Evolutionary conservation across 1,140 invertebrate genomes (phyloP), one percentile per base, ranked within the genome.

Genomic region (Pygmarrhopalites habei): DNA sequence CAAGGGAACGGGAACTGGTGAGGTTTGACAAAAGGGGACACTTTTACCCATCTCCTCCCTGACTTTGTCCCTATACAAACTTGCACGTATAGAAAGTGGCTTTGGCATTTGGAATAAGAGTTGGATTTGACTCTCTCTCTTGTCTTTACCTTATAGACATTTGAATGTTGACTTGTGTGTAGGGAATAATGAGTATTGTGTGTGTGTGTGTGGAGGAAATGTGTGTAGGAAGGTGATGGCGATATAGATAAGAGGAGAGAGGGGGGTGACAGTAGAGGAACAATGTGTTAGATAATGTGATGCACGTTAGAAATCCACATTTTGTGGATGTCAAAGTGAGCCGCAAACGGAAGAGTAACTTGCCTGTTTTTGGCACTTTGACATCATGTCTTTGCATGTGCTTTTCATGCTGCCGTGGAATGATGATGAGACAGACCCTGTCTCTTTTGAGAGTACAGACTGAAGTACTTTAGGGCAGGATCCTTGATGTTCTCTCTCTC

Each of bases 311-410:
- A 35, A 35, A 35, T 35, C 32, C 32, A 46, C 44, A 46, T 46
- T 35, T 35, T 46, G 44, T 46, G 15, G 44, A 46, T 46, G 44
- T 46, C 44, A 52, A 26, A 52, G 49, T 52, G 49, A 52, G 49
- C 49, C 49, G 23, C 28, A 52, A 12, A 26, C 23, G 28, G 49
- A 28, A n/a, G n/a, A n/a, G n/a, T 12, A 26, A 15, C 23, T 52
- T 26, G 49, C 10, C 49, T 52, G 49, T 29, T 52, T 29, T 52
- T 52, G 49, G 49, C 49, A 52, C 23, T 52, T 52, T 26, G 49
- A 52, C 49, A 49, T 49, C 23, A 49, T 49, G 46, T n/a, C n/a
- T n/a, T n/a, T n/a, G n/a, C n/a, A 35, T 35, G 32, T 35, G 32
- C 32, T 35, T 35, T 35, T 15, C 32, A 35, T 35, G 32, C 15